These are phyloP conservation scores for Rutilus rutilus DNA, from an alignment of 2,113 vertebrate genomes.

Conservation along the genomic window DNA sequence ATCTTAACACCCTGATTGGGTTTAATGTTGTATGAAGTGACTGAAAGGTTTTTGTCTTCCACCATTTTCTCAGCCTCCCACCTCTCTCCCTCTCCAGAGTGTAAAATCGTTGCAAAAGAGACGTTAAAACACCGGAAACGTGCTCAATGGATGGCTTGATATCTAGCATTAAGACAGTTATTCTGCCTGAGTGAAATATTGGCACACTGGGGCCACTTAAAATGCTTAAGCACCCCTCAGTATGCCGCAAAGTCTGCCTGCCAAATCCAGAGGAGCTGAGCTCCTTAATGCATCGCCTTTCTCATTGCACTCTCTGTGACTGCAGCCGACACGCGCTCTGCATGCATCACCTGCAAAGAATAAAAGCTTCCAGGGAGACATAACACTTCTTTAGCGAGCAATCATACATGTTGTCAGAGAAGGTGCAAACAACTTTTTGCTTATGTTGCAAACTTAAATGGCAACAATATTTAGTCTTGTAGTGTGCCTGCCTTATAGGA, in stretches of 20 bases:
- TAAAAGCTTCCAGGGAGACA: background rate
- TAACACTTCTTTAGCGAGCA: background rate
- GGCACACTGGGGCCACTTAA: constrained; percentile 21
- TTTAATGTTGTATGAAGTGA: too few relatives aligned
- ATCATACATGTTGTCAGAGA: background rate
- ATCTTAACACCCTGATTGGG: too few relatives aligned
- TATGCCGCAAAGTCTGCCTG: background rate
- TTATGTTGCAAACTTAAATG: background rate
- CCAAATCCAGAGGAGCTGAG: background rate
- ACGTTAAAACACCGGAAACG: constrained; percentile 5
- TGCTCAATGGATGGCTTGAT: constrained; percentile 32
- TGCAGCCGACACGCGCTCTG: background rate
- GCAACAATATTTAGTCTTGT: background rate
- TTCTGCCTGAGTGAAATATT: constrained; percentile 46
- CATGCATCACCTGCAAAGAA: background rate
- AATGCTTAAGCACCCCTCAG: constrained; percentile 33
- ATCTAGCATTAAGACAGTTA: constrained; percentile 27
- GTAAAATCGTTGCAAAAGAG: background rate
- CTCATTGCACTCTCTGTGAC: background rate
- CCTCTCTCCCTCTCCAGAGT: background rate
- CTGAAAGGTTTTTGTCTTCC: constrained; percentile 24
- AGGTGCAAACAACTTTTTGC: background rate
- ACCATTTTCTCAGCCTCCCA: background rate
- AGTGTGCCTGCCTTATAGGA: background rate
- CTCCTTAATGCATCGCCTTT: background rate